Evolutionary conservation across 2,113 vertebrate species (phyloP).

Genomic region (Antigone vipio): DNA sequence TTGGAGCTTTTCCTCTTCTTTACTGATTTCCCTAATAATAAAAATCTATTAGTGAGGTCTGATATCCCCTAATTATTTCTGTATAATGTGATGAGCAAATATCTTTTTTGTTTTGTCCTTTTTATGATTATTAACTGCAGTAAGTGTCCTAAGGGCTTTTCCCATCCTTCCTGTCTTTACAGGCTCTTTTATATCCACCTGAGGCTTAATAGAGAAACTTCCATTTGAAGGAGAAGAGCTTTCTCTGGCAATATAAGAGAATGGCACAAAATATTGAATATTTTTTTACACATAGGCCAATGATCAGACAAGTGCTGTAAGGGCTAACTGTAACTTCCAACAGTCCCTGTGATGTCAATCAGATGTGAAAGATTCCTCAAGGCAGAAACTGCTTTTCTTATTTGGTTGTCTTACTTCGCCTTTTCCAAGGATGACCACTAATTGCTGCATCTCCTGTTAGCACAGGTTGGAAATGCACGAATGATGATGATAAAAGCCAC

Average conservation of each 20-base stretch:
- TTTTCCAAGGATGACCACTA: conserved; percentile 17
- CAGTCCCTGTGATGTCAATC: neutral
- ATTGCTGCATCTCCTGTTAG: neutral
- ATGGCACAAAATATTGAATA: neutral
- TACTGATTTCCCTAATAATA: neutral
- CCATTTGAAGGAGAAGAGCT: neutral
- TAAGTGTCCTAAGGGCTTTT: neutral
- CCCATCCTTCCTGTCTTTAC: neutral
- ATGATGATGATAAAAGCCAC: neutral
- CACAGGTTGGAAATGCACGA: neutral
- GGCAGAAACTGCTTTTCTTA: neutral
- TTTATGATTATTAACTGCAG: neutral
- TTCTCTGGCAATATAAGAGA: neutral
- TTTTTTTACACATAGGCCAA: neutral
- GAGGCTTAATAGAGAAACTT: neutral
- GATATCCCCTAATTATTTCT: neutral
- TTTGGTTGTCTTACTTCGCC: neutral
- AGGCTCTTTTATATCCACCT: neutral
- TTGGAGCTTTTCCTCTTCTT: neutral
- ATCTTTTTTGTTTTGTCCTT: neutral
- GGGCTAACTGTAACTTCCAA: neutral
- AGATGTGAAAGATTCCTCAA: conserved; percentile 18
- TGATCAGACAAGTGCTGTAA: conserved; percentile 3
- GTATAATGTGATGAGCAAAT: neutral
- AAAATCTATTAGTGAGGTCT: neutral